A percentile compares a stretch with the other conserved stretches of the same genome.
phyloP scores from a whole-genome alignment of 1,140 invertebrate genomes.

The Zaprionus nigranus region DNA sequence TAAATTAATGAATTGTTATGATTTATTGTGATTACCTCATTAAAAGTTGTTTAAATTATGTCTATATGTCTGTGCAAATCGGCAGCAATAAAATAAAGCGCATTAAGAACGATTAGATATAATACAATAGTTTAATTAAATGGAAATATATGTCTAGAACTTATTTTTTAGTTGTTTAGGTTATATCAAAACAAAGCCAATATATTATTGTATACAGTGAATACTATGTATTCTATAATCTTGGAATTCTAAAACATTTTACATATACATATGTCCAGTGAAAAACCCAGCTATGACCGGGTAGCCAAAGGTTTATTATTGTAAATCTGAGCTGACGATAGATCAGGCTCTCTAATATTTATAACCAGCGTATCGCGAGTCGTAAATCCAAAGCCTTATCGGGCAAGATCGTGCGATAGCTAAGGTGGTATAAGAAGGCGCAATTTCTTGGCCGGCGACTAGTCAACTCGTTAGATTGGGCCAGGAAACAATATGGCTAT shows the following conservation, averaged over 20 bases:
- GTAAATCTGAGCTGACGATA: conserved; percentile 12
- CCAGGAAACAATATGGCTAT: conserved; percentile 31
- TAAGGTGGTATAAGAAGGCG: conserved; percentile 19
- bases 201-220: too few relatives aligned
- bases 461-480: background rate
- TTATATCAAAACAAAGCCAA: too few relatives aligned
- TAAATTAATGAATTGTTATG: conserved; percentile 43
- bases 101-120: background rate
- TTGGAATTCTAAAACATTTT: too few relatives aligned
- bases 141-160: background rate
- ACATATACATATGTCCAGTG: background rate
- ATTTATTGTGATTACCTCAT: conserved; percentile 57
- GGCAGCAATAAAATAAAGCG: background rate
- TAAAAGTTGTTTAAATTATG: conserved; percentile 58
- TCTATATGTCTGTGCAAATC: background rate
- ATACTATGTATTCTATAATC: too few relatives aligned
- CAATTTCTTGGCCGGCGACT: background rate
- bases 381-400: conserved; percentile 25
- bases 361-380: conserved; percentile 20
- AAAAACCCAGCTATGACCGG: conserved; percentile 1
- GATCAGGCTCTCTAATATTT: conserved; percentile 11
- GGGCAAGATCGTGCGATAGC: background rate
- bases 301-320: background rate
- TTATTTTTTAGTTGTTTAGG: too few relatives aligned
- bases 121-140: background rate